Evolutionary conservation across 1,140 invertebrate species (phyloP).

Genomic region (Trichogramma pretiosum): DNA sequence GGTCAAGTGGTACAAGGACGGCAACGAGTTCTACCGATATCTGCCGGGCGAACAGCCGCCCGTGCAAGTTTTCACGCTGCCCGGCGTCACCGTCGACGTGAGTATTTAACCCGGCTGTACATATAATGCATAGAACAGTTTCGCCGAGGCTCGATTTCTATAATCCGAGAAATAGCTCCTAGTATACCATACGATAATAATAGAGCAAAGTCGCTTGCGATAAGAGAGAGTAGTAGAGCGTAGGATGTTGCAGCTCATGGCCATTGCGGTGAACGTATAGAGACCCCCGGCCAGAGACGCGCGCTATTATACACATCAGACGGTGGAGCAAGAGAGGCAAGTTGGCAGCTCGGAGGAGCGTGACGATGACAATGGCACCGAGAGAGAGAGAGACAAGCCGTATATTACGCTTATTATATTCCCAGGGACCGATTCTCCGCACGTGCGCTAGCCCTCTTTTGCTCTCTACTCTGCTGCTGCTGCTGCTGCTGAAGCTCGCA

Average conservation of each 20-base stretch:
- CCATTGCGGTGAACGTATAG: constrained; percentile 2
- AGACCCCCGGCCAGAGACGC: not conserved
- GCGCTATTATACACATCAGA: too few species aligned
- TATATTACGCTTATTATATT: constrained; percentile 20
- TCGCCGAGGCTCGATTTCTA: too few species aligned
- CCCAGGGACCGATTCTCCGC: constrained; percentile 2
- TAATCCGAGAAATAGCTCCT: too few species aligned
- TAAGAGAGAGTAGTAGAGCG: too few species aligned
- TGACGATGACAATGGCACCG: constrained; percentile 19
- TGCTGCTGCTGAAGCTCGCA: too few species aligned
- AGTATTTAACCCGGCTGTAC: too few species aligned
- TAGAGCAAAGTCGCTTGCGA: too few species aligned
- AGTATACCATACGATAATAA: too few species aligned
- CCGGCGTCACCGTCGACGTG: constrained; percentile 58
- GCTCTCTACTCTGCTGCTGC: too few species aligned
- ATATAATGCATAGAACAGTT: too few species aligned
- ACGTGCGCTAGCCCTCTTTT: constrained; percentile 2
- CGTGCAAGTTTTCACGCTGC: constrained; percentile 51
- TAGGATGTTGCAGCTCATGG: too few species aligned
- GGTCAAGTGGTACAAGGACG: constrained; percentile 73
- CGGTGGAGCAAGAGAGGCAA: not conserved
- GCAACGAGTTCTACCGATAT: constrained; percentile 70
- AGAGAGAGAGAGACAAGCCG: too few species aligned
- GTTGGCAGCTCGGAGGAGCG: constrained; percentile 1
- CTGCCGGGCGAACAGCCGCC: constrained; percentile 60